phyloP scores from a whole-genome alignment of 2,888 invertebrate genomes.

The Hyppa rectilinea region DNA sequence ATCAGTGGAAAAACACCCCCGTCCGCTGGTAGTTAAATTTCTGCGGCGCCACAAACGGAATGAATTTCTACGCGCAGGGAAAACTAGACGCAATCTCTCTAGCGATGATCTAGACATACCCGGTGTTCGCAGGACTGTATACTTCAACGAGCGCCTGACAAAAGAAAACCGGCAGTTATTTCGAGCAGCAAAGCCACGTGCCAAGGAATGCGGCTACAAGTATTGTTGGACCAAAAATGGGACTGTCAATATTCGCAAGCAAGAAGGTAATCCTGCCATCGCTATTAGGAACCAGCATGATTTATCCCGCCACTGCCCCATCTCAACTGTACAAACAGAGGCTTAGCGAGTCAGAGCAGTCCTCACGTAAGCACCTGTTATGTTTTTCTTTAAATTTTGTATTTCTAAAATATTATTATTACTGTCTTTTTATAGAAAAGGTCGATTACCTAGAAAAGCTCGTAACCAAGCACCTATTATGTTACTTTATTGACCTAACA shows the following conservation, averaged over 20 bases:
- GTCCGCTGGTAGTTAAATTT: too few relatives aligned
- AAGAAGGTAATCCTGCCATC: background rate
- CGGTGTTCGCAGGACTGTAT: background rate
- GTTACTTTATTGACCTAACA: too few relatives aligned
- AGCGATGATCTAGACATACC: background rate
- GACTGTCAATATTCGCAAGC: background rate
- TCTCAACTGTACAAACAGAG: background rate
- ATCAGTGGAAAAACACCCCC: too few relatives aligned
- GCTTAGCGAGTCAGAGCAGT: background rate
- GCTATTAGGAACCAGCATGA: background rate
- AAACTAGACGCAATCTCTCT: background rate
- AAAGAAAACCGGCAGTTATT: background rate
- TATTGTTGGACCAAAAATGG: background rate
- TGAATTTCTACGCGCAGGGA: background rate
- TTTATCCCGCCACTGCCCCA: background rate
- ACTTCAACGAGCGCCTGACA: background rate
- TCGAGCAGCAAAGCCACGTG: too few relatives aligned
- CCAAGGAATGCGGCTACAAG: background rate
- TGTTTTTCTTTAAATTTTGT: too few relatives aligned
- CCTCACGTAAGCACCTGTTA: too few relatives aligned
- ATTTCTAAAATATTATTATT: too few relatives aligned
- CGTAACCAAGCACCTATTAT: too few relatives aligned
- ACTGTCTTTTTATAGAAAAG: too few relatives aligned
- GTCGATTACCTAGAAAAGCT: too few relatives aligned
- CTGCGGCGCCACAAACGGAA: background rate